phyloP scores from a whole-genome alignment of 2,113 vertebrate species.

The Oophaga pumilio region DNA sequence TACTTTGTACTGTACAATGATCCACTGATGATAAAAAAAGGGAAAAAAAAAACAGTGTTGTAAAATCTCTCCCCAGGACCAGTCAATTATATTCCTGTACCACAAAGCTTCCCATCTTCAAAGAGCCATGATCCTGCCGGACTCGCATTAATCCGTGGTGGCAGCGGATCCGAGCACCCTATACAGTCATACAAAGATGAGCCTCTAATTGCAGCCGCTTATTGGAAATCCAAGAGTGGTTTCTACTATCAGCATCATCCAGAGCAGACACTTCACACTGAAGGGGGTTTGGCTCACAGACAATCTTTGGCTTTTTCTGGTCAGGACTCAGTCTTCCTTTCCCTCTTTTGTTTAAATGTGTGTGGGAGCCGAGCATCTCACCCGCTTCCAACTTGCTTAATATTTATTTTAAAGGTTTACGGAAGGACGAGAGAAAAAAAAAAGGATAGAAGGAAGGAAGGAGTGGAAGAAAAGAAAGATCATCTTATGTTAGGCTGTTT shows the following conservation, averaged over 20 bases:
- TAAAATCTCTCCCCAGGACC: conserved; percentile 16
- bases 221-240: conserved; percentile 48
- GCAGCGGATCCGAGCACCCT: conserved; percentile 2
- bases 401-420: conserved; percentile 56
- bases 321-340: conserved; percentile 52
- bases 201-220: conserved; percentile 39
- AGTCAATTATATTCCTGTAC: conserved; percentile 26
- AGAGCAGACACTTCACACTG: conserved; percentile 50
- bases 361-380: conserved; percentile 39
- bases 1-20: conserved; percentile 9
- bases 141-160: conserved; percentile 22
- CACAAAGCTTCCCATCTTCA: conserved; percentile 33
- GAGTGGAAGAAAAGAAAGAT: conserved; percentile 50
- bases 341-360: conserved; percentile 53
- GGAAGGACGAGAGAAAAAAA: conserved; percentile 22
- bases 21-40: neutral
- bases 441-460: conserved; percentile 49
- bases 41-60: neutral
- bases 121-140: conserved; percentile 20
- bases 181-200: conserved; percentile 40
- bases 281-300: conserved; percentile 32
- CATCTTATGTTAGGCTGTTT: conserved; percentile 57
- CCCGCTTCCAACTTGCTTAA: conserved; percentile 53
- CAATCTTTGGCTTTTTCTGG: conserved; percentile 37
- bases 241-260: conserved; percentile 48